These are phyloP conservation scores for Lithobates pipiens DNA, from an alignment of 2,797 vertebrate genomes.

Conservation along the genomic window DNA sequence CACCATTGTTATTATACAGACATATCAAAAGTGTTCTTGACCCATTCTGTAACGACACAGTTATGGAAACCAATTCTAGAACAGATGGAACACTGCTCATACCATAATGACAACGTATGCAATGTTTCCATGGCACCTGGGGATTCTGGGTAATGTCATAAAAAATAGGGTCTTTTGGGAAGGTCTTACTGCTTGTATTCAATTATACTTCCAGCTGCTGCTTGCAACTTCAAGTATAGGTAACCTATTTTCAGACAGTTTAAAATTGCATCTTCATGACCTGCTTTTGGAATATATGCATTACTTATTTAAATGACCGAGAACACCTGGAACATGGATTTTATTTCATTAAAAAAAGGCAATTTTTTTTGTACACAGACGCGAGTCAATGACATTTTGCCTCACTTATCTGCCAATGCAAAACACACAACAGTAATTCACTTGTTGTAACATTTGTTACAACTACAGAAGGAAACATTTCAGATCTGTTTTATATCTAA, in stretches of 20 bases:
- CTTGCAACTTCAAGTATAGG: background rate
- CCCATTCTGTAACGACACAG: constrained; percentile 22
- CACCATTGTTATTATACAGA: constrained; percentile 26
- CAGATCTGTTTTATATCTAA: background rate
- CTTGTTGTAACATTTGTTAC: background rate
- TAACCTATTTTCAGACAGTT: constrained; percentile 1
- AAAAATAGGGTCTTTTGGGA: background rate
- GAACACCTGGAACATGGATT: background rate
- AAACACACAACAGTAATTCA: background rate
- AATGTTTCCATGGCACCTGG: background rate
- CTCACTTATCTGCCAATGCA: background rate
- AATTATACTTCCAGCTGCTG: constrained; percentile 1
- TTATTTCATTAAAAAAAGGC: background rate
- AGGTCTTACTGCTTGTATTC: background rate
- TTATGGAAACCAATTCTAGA: background rate
- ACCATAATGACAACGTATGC: background rate
- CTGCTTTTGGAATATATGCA: background rate
- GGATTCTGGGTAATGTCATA: constrained; percentile 20
- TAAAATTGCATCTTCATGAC: constrained; percentile 1
- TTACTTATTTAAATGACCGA: background rate
- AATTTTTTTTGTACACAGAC: background rate
- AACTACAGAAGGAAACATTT: constrained; percentile 5
- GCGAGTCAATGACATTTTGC: background rate
- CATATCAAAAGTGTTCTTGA: constrained; percentile 24
- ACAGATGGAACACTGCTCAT: constrained; percentile 6